Percentiles rank a stretch among this genome's conserved stretches.
Conservation (phyloP, 2,797 vertebrate genomes). For the Catharus ustulatus region DNA sequence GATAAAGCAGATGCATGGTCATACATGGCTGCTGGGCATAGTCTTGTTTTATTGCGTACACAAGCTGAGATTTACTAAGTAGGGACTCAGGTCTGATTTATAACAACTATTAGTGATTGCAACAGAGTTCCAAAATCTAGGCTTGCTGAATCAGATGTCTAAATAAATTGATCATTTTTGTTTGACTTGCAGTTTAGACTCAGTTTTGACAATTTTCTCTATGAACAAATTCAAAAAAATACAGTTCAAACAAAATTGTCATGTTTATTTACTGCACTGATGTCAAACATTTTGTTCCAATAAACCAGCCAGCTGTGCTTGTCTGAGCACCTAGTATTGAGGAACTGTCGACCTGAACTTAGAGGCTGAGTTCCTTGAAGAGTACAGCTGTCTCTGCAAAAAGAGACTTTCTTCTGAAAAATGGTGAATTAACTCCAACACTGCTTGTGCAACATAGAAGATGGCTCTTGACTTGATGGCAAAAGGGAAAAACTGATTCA, state of each 20-base stretch:
- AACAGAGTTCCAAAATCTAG: background rate
- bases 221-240: background rate
- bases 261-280: background rate
- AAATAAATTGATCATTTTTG: background rate
- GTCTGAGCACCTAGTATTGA: background rate
- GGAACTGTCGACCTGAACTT: background rate
- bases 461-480: background rate
- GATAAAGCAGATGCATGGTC: background rate
- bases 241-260: background rate
- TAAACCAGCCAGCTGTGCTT: background rate
- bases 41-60: background rate
- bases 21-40: background rate
- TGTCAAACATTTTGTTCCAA: background rate
- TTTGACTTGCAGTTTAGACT: background rate
- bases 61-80: background rate
- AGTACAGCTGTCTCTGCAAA: background rate
- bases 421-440: background rate
- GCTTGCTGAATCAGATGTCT: background rate
- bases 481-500: background rate
- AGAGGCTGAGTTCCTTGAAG: background rate
- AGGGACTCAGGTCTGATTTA: background rate
- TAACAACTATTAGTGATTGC: background rate
- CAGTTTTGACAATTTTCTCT: background rate
- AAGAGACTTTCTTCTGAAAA: background rate
- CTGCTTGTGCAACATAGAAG: background rate